Base-by-base conservation (phyloP, 2,797 vertebrate genomes). In the Petrocephalus schoutedeni region DNA sequence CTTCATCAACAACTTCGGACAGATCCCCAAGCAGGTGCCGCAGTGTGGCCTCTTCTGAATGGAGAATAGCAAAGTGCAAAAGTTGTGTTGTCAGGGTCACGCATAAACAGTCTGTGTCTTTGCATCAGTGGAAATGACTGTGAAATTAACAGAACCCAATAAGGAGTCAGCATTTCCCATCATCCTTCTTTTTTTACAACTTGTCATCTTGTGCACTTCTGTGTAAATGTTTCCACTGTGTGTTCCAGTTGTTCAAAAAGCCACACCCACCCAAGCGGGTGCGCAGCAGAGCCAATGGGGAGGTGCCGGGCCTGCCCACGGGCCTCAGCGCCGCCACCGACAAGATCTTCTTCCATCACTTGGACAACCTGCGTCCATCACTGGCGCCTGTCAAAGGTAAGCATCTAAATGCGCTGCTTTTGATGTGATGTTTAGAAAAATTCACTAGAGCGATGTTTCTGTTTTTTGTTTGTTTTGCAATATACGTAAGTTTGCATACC, bases 1-100 rank as follows among this genome's bases (percentile, higher is more conserved):
- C 89, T 99, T 99, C 94, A 99, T 99, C 93, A 99, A 99, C 93
- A 99, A 99, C 95, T 99, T 99, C 1, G 98, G 98, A 80, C 98
- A 99, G 93, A 99, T 99, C 93, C 98, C 98, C 90, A 99, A 99
- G 93, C 98, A 99, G 98, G 98, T 97, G 94, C 61, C 3, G 8
- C 14, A 32, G 45, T 28, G 28, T n/a, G 5, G 8, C 61, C 61
- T 14, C 23, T 67, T 67, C 28, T 32, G 10, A 14, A 67, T 32
- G 61, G 23, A 3, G 86, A 0, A 0, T 56, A 32, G 54, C 41
- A 5, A 21, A 84, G 84, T 84, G 21, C 53, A 16, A 28, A 84
- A 28, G 28, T 28, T 28, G 28, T 28, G 28, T 28, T 28, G 28
- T 28, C 28, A 28, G 28, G 28, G 28, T 51, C 83, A 85, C 10